Evolutionary conservation across 2,113 vertebrate genomes (phyloP).

Genomic region (Ceyx margarethae): DNA sequence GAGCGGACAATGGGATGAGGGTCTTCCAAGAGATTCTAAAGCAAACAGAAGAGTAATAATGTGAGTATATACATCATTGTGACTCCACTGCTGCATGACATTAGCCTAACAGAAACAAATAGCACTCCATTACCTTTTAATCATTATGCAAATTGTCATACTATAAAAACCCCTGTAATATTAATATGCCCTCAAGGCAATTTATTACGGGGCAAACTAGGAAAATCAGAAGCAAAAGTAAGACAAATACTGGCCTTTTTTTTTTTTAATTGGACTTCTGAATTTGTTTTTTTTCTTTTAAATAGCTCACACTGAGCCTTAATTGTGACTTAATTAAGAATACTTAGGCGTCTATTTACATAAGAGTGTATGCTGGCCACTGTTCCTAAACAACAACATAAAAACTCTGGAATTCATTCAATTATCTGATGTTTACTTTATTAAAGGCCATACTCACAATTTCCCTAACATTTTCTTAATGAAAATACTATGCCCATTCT

Average conservation of each 20-base stretch:
- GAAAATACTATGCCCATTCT: neutral
- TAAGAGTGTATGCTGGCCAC: neutral
- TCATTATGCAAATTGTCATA: neutral
- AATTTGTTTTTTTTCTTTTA: neutral
- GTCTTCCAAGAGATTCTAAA: constrained; percentile 88
- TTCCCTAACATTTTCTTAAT: neutral
- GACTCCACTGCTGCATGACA: neutral
- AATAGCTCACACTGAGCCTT: neutral
- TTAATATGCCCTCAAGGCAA: neutral
- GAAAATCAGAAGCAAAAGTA: neutral
- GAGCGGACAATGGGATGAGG: constrained; percentile 88
- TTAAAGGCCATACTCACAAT: neutral
- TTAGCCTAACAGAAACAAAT: neutral
- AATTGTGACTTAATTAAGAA: neutral
- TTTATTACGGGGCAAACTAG: neutral
- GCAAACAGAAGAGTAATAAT: neutral
- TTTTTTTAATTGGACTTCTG: neutral
- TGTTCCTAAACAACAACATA: neutral
- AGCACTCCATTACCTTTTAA: neutral
- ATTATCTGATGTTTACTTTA: neutral
- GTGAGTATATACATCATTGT: neutral
- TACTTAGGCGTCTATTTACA: neutral
- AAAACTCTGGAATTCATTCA: neutral
- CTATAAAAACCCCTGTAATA: neutral
- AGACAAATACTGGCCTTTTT: neutral